phyloP scores from a whole-genome alignment of 2,797 vertebrate species.

The Myripristis murdjan region DNA sequence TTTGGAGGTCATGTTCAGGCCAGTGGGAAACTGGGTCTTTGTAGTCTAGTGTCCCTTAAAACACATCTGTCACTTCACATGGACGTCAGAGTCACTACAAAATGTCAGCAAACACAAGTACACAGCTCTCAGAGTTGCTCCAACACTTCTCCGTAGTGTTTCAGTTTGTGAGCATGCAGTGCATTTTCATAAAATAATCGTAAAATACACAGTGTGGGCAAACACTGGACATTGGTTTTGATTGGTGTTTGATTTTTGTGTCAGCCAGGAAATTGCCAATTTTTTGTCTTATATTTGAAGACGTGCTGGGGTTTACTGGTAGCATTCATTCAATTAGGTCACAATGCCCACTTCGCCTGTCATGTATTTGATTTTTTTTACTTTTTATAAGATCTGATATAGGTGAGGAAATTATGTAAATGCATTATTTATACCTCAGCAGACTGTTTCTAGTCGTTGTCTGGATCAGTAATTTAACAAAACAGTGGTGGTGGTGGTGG shows the following conservation, averaged over 20 bases:
- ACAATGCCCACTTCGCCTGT: background rate
- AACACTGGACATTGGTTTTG: background rate
- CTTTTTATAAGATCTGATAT: no score
- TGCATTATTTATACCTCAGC: no score
- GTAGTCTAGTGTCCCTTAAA: constrained; percentile 67
- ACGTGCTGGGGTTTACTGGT: background rate
- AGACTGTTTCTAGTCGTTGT: constrained; percentile 6
- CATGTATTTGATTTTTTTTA: no score
- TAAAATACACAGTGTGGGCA: no score
- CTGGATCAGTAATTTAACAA: constrained; percentile 33
- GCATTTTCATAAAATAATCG: no score
- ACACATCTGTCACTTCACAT: constrained; percentile 78
- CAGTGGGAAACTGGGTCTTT: constrained; percentile 69
- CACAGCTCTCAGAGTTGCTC: background rate
- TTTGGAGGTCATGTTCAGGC: constrained; percentile 65
- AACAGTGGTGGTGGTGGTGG: constrained; percentile 41
- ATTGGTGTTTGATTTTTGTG: background rate
- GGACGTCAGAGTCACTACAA: constrained; percentile 64
- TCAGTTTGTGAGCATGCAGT: background rate
- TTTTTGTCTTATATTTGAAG: background rate
- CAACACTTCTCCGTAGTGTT: background rate
- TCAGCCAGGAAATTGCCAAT: background rate
- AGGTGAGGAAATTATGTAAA: no score
- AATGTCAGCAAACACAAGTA: constrained; percentile 59
- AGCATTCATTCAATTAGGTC: background rate